phyloP scores from a whole-genome alignment of 2,797 vertebrate genomes.

The Scyliorhinus canicula region DNA sequence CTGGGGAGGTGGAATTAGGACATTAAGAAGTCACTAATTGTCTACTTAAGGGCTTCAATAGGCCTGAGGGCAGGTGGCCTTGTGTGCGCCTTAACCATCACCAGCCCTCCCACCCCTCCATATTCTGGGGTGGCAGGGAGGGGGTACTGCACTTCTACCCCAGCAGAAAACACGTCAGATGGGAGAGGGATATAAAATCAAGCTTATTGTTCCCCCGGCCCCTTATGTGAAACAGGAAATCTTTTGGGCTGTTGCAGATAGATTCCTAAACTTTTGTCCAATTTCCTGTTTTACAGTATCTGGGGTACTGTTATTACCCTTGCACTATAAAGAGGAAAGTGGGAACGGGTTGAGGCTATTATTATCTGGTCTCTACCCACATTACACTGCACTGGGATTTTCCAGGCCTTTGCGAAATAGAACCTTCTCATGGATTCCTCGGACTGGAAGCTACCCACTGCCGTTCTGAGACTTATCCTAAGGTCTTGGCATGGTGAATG shows the following conservation, averaged over 20 bases:
- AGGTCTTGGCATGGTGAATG: background rate
- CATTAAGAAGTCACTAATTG: too few species aligned
- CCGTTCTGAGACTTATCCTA: background rate
- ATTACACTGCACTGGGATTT: background rate
- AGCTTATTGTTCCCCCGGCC: background rate
- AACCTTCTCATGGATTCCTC: background rate
- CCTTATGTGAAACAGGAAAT: background rate
- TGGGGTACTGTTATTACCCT: background rate
- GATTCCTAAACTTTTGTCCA: background rate
- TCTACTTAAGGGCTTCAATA: too few species aligned
- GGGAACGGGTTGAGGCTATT: background rate
- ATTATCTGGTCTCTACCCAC: background rate
- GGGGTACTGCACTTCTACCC: too few species aligned
- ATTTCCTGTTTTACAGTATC: background rate
- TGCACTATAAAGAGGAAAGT: background rate
- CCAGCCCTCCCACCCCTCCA: too few species aligned
- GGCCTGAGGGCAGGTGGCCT: too few species aligned
- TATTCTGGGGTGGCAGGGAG: too few species aligned
- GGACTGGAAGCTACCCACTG: background rate
- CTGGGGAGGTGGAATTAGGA: too few species aligned
- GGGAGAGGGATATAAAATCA: too few species aligned
- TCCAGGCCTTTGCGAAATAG: too few species aligned
- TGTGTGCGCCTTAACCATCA: too few species aligned
- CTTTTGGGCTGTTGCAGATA: too few species aligned
- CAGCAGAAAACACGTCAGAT: too few species aligned